phyloP scores from a whole-genome alignment of 2,888 invertebrate genomes.

The Ormyrus rosae region DNA sequence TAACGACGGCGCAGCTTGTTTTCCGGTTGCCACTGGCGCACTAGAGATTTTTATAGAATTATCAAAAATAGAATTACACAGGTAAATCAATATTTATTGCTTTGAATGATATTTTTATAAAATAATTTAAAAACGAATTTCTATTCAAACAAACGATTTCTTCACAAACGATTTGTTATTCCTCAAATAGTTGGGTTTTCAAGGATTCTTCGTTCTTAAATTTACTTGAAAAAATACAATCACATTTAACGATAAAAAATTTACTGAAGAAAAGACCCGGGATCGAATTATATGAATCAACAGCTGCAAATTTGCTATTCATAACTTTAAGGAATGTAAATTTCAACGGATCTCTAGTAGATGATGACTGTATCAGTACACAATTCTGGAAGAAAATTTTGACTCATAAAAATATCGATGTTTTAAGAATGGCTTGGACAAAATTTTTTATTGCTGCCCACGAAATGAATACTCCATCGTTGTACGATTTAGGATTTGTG shows the following conservation, averaged over 20 bases:
- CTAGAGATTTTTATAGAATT: conserved; percentile 63
- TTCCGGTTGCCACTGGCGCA: conserved; percentile 67
- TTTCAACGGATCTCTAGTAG: conserved; percentile 16
- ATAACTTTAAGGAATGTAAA: conserved; percentile 43
- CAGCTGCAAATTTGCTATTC: conserved; percentile 62
- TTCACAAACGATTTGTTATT: neutral
- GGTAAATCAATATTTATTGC: conserved; percentile 32
- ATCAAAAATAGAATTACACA: conserved; percentile 52
- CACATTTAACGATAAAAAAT: conserved; percentile 60
- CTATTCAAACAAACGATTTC: too few species aligned
- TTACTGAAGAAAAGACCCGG: conserved; percentile 66
- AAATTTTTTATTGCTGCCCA: conserved; percentile 48
- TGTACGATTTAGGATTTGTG: conserved; percentile 46
- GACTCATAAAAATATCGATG: conserved; percentile 60
- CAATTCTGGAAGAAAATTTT: conserved; percentile 60
- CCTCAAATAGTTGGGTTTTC: conserved; percentile 36
- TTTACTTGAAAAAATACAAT: conserved; percentile 53
- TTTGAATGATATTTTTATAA: neutral
- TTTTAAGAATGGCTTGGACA: conserved; percentile 65
- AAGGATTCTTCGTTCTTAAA: conserved; percentile 23
- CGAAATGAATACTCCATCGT: conserved; percentile 23
- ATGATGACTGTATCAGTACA: conserved; percentile 5
- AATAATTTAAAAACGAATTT: conserved; percentile 8
- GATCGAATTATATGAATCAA: conserved; percentile 67
- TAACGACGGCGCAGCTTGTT: conserved; percentile 63